Base-by-base conservation (phyloP, 2,888 invertebrate species). In the Heliconius ismenius region DNA sequence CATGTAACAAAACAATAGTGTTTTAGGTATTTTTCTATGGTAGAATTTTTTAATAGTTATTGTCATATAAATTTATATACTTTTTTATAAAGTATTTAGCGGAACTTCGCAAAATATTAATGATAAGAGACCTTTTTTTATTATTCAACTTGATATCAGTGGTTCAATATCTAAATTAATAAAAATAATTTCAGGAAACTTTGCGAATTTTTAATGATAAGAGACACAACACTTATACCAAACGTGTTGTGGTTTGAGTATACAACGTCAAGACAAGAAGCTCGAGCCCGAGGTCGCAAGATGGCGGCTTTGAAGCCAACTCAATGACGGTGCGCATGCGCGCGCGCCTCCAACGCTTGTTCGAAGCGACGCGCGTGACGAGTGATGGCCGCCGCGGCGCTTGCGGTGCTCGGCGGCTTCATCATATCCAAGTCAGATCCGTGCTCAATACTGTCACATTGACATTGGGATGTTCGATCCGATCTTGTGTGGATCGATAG, bases 241-340 rank as follows among this genome's bases (percentile, higher is more conserved):
- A 98, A 98, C 89, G 97, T 98, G 26, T 89, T 98, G 82, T 98
- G 98, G 98, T 98, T 98, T 89, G 98, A 98, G 89, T 98, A 98
- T 89, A 98, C 98, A 39, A 97, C 97, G 81, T 96, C 97, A 75
- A 95, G 98, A 81, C 96, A 97, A 84, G 98, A 98, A 88, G 96
- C 97, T 54, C 95, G 97, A 81, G 96, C 97, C 13, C 95, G 98
- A 81, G 96, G 97, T 73, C 95, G 97, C 81, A 98, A 98, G 91
- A 92, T 97, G 86, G 97, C 97, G 72, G 97, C 97, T 62, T 95
- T 97, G 95, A 97, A 97, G 91, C 93, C 94, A 81, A 96, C 96
- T 18, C 97, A 97, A 96, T 97, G 96, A 97, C 96, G 96, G 91
- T 95, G 95, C 92, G 95, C 95, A 82, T 89, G 91, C 83, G 88